Evolutionary conservation across 2,888 invertebrate genomes (phyloP), one percentile per base, ranked within the genome.

Genomic region (Mallateleia sp.): DNA sequence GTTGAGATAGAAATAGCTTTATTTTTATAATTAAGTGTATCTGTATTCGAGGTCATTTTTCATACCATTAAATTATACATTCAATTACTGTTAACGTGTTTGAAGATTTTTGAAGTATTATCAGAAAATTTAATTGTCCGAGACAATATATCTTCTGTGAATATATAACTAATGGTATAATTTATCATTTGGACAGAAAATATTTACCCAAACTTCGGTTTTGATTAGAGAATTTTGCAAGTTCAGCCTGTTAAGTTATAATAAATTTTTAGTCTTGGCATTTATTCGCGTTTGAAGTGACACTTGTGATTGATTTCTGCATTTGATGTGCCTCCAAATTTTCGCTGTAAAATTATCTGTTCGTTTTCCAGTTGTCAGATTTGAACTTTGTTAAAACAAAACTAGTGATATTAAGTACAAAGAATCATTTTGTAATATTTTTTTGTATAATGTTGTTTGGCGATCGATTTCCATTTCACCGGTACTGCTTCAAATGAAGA

Each of bases 261-360:
- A 45, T n/a, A 45, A 15, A 45, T 45, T 45, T n/a, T n/a, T 45
- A n/a, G n/a, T n/a, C 38, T 45, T 45, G 45, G 45, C 18, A 45
- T 45, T 45, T 45, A 45, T 45, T 45, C 38, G 38, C 38, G n/a
- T 45, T 45, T 45, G 45, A 45, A 45, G 45, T n/a, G 45, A 45
- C 45, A 45, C 18, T 45, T n/a, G 45, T 45, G n/a, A 45, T 45
- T 45, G 45, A 45, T 45, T 45, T 45, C n/a, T n/a, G n/a, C 9
- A 45, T 45, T n/a, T n/a, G 45, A 15, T 45, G n/a, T n/a, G 11
- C 11, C n/a, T 7, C 2, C 45, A 45, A 9, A n/a, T 45, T 45
- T 3, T 3, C 1, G 15, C 4, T n/a, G n/a, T n/a, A 4, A 45
- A 15, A n/a, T 45, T 45, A 45, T 45, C n/a, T 45, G 4, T n/a